phyloP scores from a whole-genome alignment of 35 echinoderm and acorn worm species.

The Heliocidaris erythrogramma region DNA sequence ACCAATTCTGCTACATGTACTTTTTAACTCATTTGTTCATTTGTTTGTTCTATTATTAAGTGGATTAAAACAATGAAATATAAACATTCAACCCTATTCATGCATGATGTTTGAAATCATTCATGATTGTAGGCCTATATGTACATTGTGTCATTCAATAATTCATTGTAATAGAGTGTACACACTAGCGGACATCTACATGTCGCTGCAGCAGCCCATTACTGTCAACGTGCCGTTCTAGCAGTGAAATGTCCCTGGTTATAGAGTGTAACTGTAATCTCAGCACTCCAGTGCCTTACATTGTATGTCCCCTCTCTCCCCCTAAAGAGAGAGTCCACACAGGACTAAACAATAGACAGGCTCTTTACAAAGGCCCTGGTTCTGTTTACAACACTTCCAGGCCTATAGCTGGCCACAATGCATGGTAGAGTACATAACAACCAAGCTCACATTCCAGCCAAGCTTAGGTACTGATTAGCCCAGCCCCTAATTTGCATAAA shows the following conservation, averaged over 20 bases:
- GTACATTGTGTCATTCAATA: background rate
- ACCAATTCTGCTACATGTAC: too few relatives aligned
- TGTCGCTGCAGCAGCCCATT: background rate
- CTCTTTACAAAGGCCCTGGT: conserved; percentile 7
- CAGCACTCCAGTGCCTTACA: background rate
- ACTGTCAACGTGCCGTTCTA: background rate
- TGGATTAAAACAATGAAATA: too few relatives aligned
- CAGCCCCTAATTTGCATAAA: conserved; percentile 41
- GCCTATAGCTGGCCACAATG: conserved; percentile 13
- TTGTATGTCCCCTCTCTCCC: background rate
- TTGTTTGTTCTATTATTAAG: too few relatives aligned
- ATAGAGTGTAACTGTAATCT: background rate
- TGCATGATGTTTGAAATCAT: too few relatives aligned
- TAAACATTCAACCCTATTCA: too few relatives aligned
- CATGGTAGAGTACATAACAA: conserved; percentile 28
- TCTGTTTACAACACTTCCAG: conserved; percentile 29
- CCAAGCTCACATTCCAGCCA: conserved; percentile 4
- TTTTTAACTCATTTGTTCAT: too few relatives aligned
- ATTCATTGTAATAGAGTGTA: too few relatives aligned
- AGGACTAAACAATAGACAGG: background rate
- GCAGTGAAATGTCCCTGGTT: too few relatives aligned
- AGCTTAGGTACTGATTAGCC: conserved; percentile 39
- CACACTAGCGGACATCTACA: background rate
- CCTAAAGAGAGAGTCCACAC: background rate
- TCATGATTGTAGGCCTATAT: background rate